A percentile compares a stretch with the other conserved stretches of the same genome.
These are phyloP conservation scores for Sebastes aleutianus DNA, from an alignment of 2,797 vertebrate species.

Conservation along the genomic window DNA sequence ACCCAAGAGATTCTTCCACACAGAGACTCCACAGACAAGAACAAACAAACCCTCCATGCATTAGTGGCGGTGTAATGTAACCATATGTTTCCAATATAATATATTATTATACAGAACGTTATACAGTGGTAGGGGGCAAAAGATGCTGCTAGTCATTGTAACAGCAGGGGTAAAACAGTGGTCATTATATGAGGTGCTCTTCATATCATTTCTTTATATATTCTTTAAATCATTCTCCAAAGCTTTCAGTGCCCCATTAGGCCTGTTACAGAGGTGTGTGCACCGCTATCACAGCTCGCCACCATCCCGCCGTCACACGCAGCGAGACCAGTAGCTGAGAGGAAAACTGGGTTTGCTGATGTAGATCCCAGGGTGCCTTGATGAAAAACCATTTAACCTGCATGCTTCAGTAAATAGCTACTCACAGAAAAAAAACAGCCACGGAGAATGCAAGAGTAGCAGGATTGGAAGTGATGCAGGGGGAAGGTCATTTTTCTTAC, in stretches of 20 bases:
- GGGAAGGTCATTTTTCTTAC: constrained; percentile 55
- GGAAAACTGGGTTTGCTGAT: constrained; percentile 71
- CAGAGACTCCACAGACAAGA: constrained; percentile 14
- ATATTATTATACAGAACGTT: not conserved
- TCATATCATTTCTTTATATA: not conserved
- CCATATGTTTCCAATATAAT: not conserved
- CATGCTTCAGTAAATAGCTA: constrained; percentile 71
- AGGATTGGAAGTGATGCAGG: constrained; percentile 46
- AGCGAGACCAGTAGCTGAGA: constrained; percentile 34
- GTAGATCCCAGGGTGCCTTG: constrained; percentile 77
- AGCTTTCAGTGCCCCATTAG: constrained; percentile 49
- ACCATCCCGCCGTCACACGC: constrained; percentile 29
- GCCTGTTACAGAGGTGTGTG: constrained; percentile 29
- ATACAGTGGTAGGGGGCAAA: constrained; percentile 3
- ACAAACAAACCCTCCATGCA: constrained; percentile 22
- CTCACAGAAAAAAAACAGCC: constrained; percentile 37
- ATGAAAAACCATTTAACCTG: constrained; percentile 80
- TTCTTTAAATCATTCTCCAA: constrained; percentile 27
- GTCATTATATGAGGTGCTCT: not conserved
- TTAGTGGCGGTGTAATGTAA: constrained; percentile 24
- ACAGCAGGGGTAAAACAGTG: not conserved
- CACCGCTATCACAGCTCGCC: constrained; percentile 28
- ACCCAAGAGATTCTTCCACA: constrained; percentile 25
- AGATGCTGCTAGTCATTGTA: not conserved
- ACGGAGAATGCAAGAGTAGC: constrained; percentile 61